Conservation (phyloP, 1,140 invertebrate species). For the Pogonognathellus flavescens region DNA sequence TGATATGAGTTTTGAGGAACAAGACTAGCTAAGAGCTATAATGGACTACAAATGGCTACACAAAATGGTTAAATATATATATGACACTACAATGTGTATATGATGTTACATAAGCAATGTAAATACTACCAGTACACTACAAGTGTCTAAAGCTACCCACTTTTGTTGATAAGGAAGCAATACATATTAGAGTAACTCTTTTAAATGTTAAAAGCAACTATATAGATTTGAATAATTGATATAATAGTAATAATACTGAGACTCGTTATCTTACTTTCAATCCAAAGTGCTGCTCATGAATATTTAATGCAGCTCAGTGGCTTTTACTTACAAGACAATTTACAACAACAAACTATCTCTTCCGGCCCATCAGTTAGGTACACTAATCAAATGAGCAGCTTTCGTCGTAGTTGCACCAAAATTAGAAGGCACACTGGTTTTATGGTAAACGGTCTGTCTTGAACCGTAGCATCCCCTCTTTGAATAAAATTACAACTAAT, state of each 20-base stretch:
- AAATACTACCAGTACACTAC: background rate
- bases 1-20: too few relatives aligned
- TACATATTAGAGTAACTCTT: background rate
- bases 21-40: too few relatives aligned
- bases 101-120: background rate
- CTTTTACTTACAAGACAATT: conserved; percentile 24
- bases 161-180: background rate
- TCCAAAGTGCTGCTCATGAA: conserved; percentile 30
- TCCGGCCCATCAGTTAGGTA: background rate
- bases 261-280: conserved; percentile 17
- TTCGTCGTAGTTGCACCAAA: background rate
- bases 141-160: conserved; percentile 14
- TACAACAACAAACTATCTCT: background rate
- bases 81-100: background rate
- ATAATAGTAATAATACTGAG: conserved; percentile 12
- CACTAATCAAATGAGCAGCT: background rate
- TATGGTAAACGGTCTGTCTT: background rate
- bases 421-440: background rate
- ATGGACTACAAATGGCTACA: too few relatives aligned
- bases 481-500: too few relatives aligned
- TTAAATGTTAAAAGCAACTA: conserved; percentile 31
- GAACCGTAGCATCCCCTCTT: too few relatives aligned
- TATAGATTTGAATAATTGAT: conserved; percentile 13
- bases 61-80: background rate
- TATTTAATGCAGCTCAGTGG: conserved; percentile 46